Base-by-base conservation (phyloP, 2,888 invertebrate genomes). In the Proisotoma minuta region DNA sequence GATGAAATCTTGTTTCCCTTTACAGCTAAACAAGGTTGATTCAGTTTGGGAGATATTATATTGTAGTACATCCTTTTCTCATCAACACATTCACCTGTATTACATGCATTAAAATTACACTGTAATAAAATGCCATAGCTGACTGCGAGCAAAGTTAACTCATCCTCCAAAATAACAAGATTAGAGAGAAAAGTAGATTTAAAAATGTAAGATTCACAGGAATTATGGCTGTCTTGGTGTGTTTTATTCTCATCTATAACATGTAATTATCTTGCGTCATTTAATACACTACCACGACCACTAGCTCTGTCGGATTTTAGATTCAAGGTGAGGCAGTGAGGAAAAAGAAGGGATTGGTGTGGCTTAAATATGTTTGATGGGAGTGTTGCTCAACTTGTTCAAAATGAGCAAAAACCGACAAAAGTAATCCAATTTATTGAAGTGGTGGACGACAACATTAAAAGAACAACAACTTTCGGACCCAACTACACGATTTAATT, bases 211-310 rank as follows among this genome's bases (percentile, higher is more conserved):
- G 29, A 39, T 29, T 54, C 39, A 62, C 59, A 59, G 65, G 65
- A 65, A 65, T 65, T 65, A 68, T 65, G 65, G 63, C 57, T 68
- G 68, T 65, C 63, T 68, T 65, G 57, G 51, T 65, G 62, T 68
- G 65, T 68, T 68, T 62, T 63, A 60, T 59, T 59, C 63, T 63
- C 65, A 65, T 63, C 62, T 65, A 63, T 68, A 68, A 65, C 65
- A 48, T 68, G 65, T 65, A 68, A 68, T 68, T 65, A 68, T 68
- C 65, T 51, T 68, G 60, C 61, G 65, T 65, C 65, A 68, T 65
- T 68, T 68, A 59, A 59, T 57, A 56, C 51, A 56, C 63, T 59
- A 34, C 58, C 43, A 18, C 43, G 20, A 15, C 4, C 20, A 15
- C 20, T 20, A n/a, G 15, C 43, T 43, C 43, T 43, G 43, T 43